Percentiles rank a stretch among this genome's conserved stretches.
Evolutionary conservation across 2,797 vertebrate genomes (phyloP).

Genomic region (Hippoglossus hippoglossus): DNA sequence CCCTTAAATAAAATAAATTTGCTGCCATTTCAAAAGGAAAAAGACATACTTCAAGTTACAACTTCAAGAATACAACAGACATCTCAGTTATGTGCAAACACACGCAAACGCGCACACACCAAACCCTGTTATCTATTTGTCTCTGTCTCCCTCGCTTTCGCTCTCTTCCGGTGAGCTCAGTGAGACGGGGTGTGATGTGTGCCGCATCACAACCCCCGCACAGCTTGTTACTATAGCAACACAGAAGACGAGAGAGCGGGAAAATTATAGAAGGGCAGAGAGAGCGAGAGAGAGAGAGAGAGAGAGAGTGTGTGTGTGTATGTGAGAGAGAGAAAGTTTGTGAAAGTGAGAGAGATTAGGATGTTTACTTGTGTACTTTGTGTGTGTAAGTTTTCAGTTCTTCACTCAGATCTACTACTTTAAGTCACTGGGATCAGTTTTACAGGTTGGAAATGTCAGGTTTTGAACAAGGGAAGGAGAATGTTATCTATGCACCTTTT

Average conservation of each 20-base stretch:
- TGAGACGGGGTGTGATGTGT: slow-evolving; percentile 68
- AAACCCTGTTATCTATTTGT: slow-evolving; percentile 43
- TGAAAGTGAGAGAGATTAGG: slow-evolving; percentile 30
- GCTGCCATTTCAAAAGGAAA: slow-evolving; percentile 7
- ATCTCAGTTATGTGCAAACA: neutral
- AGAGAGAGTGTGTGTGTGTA: slow-evolving; percentile 45
- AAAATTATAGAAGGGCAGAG: slow-evolving; percentile 63
- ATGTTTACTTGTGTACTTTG: slow-evolving; percentile 48
- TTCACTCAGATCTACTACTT: neutral
- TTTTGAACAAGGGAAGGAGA: neutral
- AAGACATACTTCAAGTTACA: neutral
- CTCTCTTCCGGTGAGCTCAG: slow-evolving; percentile 56
- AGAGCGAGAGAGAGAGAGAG: slow-evolving; percentile 34
- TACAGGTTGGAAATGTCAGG: neutral
- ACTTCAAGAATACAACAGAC: neutral
- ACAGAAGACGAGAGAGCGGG: slow-evolving; percentile 55
- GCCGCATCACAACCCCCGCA: slow-evolving; percentile 75
- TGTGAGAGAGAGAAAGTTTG: slow-evolving; percentile 50
- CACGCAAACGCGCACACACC: neutral
- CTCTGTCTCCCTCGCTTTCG: slow-evolving; percentile 46
- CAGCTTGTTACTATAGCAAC: slow-evolving; percentile 81
- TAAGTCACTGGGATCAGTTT: neutral
- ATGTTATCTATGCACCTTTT: no score
- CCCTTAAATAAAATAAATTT: neutral
- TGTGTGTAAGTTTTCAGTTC: slow-evolving; percentile 1